Base-by-base conservation (phyloP, 2,797 vertebrate species). In the Alauda arvensis region DNA sequence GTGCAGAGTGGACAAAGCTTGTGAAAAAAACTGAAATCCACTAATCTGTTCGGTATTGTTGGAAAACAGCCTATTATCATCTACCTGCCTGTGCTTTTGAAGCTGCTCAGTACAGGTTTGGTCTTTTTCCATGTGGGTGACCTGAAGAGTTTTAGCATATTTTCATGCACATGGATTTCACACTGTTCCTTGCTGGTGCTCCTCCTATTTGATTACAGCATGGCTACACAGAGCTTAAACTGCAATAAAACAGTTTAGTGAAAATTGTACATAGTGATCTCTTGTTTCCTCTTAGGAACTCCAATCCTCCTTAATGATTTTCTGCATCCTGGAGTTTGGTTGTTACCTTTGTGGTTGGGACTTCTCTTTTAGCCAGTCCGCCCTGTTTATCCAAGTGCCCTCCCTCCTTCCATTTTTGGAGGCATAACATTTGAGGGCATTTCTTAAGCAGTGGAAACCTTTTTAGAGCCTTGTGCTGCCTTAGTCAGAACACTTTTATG, bases 221-320 rank as follows among this genome's bases (percentile, higher is more conserved):
- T 8, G 31, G 88, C 84, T 91, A 15, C 33, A 68, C 7, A 12
- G 68, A 83, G 59, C 71, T 93, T 79, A 88, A 91, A 87, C 49
- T 66, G 87, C 76, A 92, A 83, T 89, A 85, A 92, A 95, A 94
- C 9, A 6, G 72, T 75, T 93, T 77, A 93, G 56, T 88, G 65
- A 83, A 89, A 96, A 93, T 68, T 45, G 70, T 75, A 84, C 39
- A 71, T 77, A 77, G 93, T 56, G 56, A 83, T 63, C 68, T 94
- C 85, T 83, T 83, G 91, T 90, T 95, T 90, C 92, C 94, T 74
- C 56, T 78, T 60, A 72, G 76, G 83, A 93, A 83, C 81, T 78
- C 69, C 88, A 94, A 62, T 88, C 82, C 83, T 70, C 85, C 75
- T 89, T 93, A 94, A 95, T 95, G 89, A 94, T 87, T 90, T 45